Conservation (phyloP, 2,888 invertebrate species). For the Drosophila conformis region DNA sequence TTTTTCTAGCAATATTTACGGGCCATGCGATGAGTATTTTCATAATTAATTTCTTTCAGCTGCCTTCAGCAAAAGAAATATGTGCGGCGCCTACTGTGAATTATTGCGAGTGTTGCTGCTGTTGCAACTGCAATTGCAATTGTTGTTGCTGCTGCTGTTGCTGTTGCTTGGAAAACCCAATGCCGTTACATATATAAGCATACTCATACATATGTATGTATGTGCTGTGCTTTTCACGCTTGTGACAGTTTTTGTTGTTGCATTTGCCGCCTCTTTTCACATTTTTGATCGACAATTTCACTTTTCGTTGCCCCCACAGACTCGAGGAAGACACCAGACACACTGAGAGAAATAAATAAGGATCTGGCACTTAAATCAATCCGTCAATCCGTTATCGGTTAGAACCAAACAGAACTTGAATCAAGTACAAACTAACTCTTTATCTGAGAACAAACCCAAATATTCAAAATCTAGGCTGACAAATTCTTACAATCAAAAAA, state of each 20-base stretch:
- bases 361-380: neutral
- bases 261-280: constrained; percentile 52
- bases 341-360: neutral
- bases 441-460: neutral
- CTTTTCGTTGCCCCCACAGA: constrained; percentile 61
- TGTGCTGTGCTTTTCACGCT: constrained; percentile 44
- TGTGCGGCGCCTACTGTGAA: constrained; percentile 54
- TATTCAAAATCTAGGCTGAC: neutral
- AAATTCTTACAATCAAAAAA: neutral
- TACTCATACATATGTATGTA: constrained; percentile 6
- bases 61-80: constrained; percentile 46
- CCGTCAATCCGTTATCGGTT: neutral
- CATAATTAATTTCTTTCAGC: constrained; percentile 73
- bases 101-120: constrained; percentile 48
- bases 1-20: constrained; percentile 46
- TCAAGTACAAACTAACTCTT: neutral
- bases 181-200: constrained; percentile 22
- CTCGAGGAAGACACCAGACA: constrained; percentile 42
- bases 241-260: constrained; percentile 71
- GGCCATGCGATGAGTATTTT: constrained; percentile 64
- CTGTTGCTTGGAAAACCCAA: constrained; percentile 55
- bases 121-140: constrained; percentile 12
- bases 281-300: constrained; percentile 76
- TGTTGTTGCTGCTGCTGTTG: constrained; percentile 20
- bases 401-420: neutral